A percentile compares a stretch with the other conserved stretches of the same genome.
These are phyloP conservation scores for Drosophila azteca DNA, from an alignment of 1,140 invertebrate species.

Conservation along the genomic window DNA sequence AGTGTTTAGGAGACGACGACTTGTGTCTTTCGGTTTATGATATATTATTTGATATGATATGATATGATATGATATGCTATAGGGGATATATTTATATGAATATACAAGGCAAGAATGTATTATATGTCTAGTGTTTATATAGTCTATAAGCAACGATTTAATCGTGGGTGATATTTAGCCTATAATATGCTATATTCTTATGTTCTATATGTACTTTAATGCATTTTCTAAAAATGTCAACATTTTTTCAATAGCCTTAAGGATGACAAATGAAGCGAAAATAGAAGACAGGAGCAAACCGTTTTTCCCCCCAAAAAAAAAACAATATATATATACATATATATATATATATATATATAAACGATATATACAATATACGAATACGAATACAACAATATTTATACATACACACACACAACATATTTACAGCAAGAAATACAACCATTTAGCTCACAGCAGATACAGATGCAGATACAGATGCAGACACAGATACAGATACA, in stretches of 20 bases:
- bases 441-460: constrained; percentile 69
- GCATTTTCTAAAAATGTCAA: constrained; percentile 80
- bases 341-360: not conserved
- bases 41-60: constrained; percentile 14
- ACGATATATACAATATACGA: constrained; percentile 35
- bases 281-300: constrained; percentile 20
- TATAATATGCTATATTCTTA: constrained; percentile 83
- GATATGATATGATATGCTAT: constrained; percentile 24
- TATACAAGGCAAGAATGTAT: constrained; percentile 61
- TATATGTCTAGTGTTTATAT: constrained; percentile 77
- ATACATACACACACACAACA: constrained; percentile 32
- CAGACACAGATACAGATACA: not conserved
- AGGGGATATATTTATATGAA: constrained; percentile 58
- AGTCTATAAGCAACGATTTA: constrained; percentile 80
- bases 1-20: constrained; percentile 22
- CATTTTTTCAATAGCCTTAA: constrained; percentile 40
- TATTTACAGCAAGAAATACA: constrained; percentile 63
- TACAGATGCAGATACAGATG: constrained; percentile 34
- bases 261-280: not conserved
- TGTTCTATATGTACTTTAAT: constrained; percentile 78
- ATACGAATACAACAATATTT: constrained; percentile 53
- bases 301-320: constrained; percentile 48
- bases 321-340: constrained; percentile 40
- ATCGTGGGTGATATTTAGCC: constrained; percentile 84
- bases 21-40: constrained; percentile 48